Percentiles rank a stretch among this genome's conserved stretches.
These are phyloP conservation scores for Cordilura impudica DNA, from an alignment of 2,888 invertebrate species.

Conservation along the genomic window DNA sequence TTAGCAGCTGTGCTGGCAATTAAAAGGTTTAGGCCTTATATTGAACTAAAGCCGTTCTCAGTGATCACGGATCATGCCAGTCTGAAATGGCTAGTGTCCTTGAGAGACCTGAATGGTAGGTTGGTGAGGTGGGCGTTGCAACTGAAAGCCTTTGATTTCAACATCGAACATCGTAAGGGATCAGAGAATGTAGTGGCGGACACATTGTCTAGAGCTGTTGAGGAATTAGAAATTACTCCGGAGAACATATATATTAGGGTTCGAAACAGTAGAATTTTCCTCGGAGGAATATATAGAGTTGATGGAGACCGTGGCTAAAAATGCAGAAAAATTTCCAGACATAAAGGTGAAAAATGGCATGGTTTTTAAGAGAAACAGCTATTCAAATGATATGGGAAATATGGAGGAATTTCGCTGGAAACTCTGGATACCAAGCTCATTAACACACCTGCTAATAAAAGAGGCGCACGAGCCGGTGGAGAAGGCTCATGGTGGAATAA, in stretches of 20 bases:
- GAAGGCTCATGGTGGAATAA: constrained; percentile 6
- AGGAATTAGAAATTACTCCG: not conserved
- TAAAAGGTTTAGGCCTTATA: constrained; percentile 8
- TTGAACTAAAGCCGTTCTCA: constrained; percentile 11
- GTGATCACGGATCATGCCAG: constrained; percentile 67
- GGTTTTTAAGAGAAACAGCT: constrained; percentile 2
- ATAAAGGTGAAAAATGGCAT: not conserved
- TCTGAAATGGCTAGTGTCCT: constrained; percentile 65
- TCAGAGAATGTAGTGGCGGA: constrained; percentile 12
- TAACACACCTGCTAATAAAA: not conserved
- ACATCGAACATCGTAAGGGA: not conserved
- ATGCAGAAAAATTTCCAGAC: constrained; percentile 16
- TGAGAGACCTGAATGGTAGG: constrained; percentile 66
- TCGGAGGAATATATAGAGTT: constrained; percentile 3
- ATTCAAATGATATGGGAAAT: not conserved
- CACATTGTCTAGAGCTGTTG: not conserved
- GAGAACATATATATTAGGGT: constrained; percentile 12
- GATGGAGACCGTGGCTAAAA: constrained; percentile 1
- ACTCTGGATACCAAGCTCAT: constrained; percentile 27
- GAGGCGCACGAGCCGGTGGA: constrained; percentile 12
- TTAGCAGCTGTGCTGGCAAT: not conserved
- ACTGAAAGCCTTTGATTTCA: not conserved
- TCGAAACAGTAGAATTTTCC: constrained; percentile 14
- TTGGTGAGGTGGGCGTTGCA: constrained; percentile 64
- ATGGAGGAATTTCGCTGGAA: constrained; percentile 15